Conservation (phyloP, 2,888 invertebrate species). For the Euproctis similis region DNA sequence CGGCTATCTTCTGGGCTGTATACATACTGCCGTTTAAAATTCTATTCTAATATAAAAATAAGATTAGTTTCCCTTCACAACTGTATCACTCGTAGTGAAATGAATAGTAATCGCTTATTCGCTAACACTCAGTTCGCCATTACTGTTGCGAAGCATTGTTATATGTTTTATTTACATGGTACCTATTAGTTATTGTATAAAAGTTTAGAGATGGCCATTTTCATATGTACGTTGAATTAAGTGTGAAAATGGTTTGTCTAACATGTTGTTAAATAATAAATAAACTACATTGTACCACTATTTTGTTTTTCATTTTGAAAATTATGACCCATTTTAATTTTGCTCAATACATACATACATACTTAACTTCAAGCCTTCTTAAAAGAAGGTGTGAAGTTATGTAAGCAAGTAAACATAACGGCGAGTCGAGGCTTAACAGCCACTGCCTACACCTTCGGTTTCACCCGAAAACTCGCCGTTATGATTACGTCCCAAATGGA, state of each 20-base stretch:
- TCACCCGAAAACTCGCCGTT: too few species aligned
- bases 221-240: conserved; percentile 52
- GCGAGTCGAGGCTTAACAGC: too few species aligned
- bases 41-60: conserved; percentile 25
- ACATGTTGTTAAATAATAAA: conserved; percentile 79
- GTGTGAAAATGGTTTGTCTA: conserved; percentile 71
- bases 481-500: too few species aligned
- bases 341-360: too few species aligned
- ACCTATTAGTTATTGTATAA: conserved; percentile 70
- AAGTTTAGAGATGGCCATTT: conserved; percentile 74
- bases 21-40: conserved; percentile 30
- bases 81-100: conserved; percentile 41
- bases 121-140: conserved; percentile 42
- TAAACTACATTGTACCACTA: conserved; percentile 83
- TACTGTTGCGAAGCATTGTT: conserved; percentile 61
- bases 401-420: too few species aligned
- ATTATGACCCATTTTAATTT: too few species aligned
- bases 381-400: too few species aligned
- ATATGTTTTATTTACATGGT: conserved; percentile 54
- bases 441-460: too few species aligned
- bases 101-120: conserved; percentile 46
- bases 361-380: too few species aligned
- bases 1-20: conserved; percentile 31
- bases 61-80: conserved; percentile 29
- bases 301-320: too few species aligned